A percentile compares a stretch with the other conserved stretches of the same genome.
phyloP scores from a whole-genome alignment of 1,140 invertebrate genomes.

The Zeugodacus cucurbitae region DNA sequence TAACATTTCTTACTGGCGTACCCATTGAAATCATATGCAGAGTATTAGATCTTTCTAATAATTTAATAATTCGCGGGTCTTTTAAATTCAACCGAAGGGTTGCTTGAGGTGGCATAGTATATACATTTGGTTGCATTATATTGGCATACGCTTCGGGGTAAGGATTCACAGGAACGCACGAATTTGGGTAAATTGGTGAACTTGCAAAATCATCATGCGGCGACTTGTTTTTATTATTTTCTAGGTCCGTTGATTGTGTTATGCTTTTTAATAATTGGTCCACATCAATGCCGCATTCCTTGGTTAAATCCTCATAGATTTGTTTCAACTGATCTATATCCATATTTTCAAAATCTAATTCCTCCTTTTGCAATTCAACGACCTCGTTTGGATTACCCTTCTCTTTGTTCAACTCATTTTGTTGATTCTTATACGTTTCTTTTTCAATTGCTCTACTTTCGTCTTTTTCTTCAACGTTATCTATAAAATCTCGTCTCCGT shows the following conservation, averaged over 20 bases:
- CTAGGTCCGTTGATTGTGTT: background rate
- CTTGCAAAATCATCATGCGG: background rate
- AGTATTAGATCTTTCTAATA: background rate
- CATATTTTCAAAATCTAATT: background rate
- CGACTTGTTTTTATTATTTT: background rate
- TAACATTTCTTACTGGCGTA: too few species aligned
- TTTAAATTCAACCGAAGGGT: background rate
- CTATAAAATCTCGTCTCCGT: background rate
- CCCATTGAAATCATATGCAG: background rate
- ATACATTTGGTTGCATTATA: background rate
- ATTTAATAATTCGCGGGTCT: background rate
- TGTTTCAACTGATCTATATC: background rate
- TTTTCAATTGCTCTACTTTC: background rate
- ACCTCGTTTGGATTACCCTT: background rate
- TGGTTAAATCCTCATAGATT: background rate
- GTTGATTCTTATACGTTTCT: background rate
- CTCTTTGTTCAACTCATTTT: too few species aligned
- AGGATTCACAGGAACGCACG: background rate
- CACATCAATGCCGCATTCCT: background rate
- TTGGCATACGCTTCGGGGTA: background rate
- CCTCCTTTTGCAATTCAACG: too few species aligned
- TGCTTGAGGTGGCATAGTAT: background rate
- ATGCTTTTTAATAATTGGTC: background rate
- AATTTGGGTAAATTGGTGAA: background rate
- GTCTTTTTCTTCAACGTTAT: background rate